Evolutionary conservation across 1,140 invertebrate species (phyloP), one percentile per base, ranked within the genome.

Genomic region (Drosophila auraria): DNA sequence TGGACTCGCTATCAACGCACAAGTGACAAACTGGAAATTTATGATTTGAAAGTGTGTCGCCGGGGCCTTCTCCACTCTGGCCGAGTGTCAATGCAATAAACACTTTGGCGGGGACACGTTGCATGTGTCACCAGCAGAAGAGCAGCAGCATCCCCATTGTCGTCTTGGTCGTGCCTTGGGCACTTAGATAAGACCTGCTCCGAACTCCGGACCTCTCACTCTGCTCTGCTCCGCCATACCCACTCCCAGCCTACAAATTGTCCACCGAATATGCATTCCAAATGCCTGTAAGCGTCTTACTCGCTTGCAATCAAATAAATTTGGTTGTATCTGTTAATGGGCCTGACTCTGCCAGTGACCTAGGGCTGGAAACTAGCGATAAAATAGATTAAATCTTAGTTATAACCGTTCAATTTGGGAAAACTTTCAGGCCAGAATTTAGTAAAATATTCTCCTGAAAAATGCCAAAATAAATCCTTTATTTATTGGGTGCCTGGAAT

Each of bases 1-100:
- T 42, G 36, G 12, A 36, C 12, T 38, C 0, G 71, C 62, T 89
- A 89, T 89, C 84, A 90, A 73, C 59, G 59, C 51, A 69, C 78
- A 89, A 89, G 84, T 89, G 84, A 89, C 86, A 89, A 89, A 90
- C 81, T 90, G 51, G 54, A 89, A 90, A 89, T 89, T 89, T 89
- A 89, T 89, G 84, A 86, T 90, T 89, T 82, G 70, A 89, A 89
- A 89, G 86, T 84, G 78, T 82, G 82, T 83, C 86, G 84, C 49
- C 42, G 68, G n/a, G 9, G 70, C 54, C 63, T 62, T 51, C 76
- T 62, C 54, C 76, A 53, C 81, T 81, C 70, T 53, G 27, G 54
- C 49, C 56, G 53, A 87, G 84, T 89, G 84, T 89, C 78, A 89
- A 89, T 84, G 84, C 82, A 89, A 89, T 89, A 89, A 89, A 89